phyloP scores from a whole-genome alignment of 2,113 vertebrate genomes.

The Scalopus aquaticus region DNA sequence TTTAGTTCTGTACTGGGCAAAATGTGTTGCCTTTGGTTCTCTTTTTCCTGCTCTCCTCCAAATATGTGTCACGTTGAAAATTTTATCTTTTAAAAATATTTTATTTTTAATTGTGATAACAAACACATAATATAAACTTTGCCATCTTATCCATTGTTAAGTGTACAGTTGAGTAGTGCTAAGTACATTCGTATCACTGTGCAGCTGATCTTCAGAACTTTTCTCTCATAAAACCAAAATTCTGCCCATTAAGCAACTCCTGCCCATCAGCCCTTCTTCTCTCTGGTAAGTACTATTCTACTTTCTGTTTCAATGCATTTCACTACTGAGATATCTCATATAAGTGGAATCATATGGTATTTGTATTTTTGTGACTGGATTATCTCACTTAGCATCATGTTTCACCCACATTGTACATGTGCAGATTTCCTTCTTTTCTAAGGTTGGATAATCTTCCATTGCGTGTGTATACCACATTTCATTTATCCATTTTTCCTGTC shows the following conservation, averaged over 20 bases:
- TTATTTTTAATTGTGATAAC: slow-evolving; percentile 47
- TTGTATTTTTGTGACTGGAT: slow-evolving; percentile 32
- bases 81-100: slow-evolving; percentile 31
- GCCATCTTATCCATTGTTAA: slow-evolving; percentile 40
- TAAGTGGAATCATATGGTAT: background rate
- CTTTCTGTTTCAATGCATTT: slow-evolving; percentile 18
- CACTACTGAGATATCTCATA: background rate
- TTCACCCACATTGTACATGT: background rate
- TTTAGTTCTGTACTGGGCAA: background rate
- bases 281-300: background rate
- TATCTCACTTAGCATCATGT: slow-evolving; percentile 27
- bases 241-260: background rate
- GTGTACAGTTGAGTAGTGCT: slow-evolving; percentile 37
- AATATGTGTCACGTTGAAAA: background rate
- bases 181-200: background rate
- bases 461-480: background rate
- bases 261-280: background rate
- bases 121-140: slow-evolving; percentile 27
- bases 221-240: slow-evolving; percentile 23
- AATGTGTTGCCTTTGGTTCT: slow-evolving; percentile 8
- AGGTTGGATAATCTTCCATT: slow-evolving; percentile 35
- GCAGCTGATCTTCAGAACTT: slow-evolving; percentile 1
- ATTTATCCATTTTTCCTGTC: background rate
- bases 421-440: slow-evolving; percentile 24
- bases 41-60: background rate